A percentile compares a stretch with the other conserved stretches of the same genome.
Evolutionary conservation across 2,113 vertebrate genomes (phyloP).

Genomic region (Mesoclemmys tuberculata): DNA sequence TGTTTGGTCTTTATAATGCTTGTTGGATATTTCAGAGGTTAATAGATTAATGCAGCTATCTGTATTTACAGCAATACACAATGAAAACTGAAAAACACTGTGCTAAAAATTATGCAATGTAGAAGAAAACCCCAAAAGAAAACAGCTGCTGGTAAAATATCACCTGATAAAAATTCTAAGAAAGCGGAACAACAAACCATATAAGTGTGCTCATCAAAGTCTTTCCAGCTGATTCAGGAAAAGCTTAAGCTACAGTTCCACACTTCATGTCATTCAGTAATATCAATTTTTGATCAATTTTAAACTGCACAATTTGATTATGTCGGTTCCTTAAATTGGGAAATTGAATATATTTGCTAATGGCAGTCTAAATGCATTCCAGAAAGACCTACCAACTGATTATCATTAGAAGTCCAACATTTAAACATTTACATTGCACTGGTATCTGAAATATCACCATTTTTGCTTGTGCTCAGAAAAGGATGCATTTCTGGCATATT

Average conservation of each 20-base stretch:
- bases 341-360: background rate
- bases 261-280: background rate
- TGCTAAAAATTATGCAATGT: background rate
- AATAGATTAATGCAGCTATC: background rate
- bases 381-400: background rate
- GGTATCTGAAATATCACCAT: background rate
- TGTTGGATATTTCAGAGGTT: background rate
- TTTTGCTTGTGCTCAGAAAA: background rate
- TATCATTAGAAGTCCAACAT: background rate
- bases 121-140: conserved; percentile 32
- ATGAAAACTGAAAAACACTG: background rate
- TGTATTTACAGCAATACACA: background rate
- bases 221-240: background rate
- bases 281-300: background rate
- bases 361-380: background rate
- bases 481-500: background rate
- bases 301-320: background rate
- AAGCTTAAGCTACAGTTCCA: background rate
- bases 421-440: background rate
- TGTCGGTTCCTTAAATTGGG: background rate
- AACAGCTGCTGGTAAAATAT: background rate
- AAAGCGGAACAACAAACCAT: background rate
- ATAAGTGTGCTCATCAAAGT: background rate
- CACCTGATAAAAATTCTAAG: background rate
- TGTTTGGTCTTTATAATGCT: background rate